Evolutionary conservation across 2,888 invertebrate species (phyloP).

Genomic region (Clepsis dumicolana): DNA sequence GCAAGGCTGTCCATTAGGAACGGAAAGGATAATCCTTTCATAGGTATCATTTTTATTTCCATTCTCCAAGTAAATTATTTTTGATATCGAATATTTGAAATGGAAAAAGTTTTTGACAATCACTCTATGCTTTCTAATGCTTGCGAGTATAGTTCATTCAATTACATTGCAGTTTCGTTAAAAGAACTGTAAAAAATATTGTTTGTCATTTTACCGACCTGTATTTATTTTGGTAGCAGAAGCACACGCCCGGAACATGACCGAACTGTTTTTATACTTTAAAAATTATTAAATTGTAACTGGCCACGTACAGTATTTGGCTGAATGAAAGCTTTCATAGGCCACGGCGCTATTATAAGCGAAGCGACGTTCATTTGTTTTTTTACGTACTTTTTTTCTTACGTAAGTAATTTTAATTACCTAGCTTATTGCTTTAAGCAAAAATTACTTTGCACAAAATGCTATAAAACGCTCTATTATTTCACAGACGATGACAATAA

Average conservation of each 20-base stretch:
- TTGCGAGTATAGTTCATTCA: background rate
- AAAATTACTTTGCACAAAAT: too few relatives aligned
- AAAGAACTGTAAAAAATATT: background rate
- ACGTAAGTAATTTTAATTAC: slow-evolving; percentile 6
- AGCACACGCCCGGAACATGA: background rate
- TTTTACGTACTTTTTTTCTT: background rate
- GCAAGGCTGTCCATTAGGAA: slow-evolving; percentile 78
- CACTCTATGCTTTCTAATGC: background rate
- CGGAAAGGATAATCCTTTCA: slow-evolving; percentile 81
- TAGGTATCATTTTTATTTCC: slow-evolving; percentile 55
- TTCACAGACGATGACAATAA: slow-evolving; percentile 79
- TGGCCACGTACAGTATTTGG: slow-evolving; percentile 12
- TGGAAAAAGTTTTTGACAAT: background rate
- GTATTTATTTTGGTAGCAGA: background rate
- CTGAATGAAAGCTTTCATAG: slow-evolving; percentile 3
- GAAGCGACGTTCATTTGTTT: slow-evolving; percentile 15
- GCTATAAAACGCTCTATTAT: too few relatives aligned
- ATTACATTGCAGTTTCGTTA: background rate
- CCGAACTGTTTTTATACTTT: background rate
- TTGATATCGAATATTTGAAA: background rate
- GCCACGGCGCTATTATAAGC: background rate
- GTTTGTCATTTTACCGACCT: too few relatives aligned
- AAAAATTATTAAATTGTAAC: background rate
- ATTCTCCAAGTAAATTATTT: background rate
- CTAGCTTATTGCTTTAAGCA: too few relatives aligned